These are phyloP conservation scores for Drosophila neonasuta DNA, from an alignment of 2,888 invertebrate genomes.

Conservation along the genomic window DNA sequence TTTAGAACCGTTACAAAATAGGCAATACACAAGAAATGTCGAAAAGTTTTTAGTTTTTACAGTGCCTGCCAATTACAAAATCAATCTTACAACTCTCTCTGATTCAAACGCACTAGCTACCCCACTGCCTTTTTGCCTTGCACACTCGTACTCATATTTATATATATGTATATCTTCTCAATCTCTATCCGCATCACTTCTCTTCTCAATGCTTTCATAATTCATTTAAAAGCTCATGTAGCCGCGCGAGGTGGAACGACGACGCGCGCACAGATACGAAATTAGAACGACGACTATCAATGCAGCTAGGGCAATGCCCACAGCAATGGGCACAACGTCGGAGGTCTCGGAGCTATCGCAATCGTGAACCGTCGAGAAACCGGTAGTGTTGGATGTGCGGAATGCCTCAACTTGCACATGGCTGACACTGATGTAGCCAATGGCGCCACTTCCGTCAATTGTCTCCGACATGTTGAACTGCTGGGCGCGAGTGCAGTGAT, in stretches of 20 bases:
- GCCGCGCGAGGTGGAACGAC: slow-evolving; percentile 90
- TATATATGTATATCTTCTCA: slow-evolving; percentile 15
- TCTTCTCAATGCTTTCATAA: not conserved
- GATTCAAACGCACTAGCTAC: slow-evolving; percentile 49
- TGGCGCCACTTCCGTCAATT: slow-evolving; percentile 50
- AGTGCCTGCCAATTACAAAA: slow-evolving; percentile 70
- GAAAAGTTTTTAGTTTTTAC: slow-evolving; percentile 33
- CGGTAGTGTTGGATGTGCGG: slow-evolving; percentile 83
- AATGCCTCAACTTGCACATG: slow-evolving; percentile 90
- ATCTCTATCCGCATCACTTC: slow-evolving; percentile 9
- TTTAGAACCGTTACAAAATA: slow-evolving; percentile 23
- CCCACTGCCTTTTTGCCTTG: slow-evolving; percentile 14
- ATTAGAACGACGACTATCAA: slow-evolving; percentile 90
- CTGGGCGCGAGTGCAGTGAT: slow-evolving; percentile 87
- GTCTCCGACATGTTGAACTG: slow-evolving; percentile 84
- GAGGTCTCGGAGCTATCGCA: slow-evolving; percentile 89
- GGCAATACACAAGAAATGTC: slow-evolving; percentile 48
- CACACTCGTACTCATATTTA: slow-evolving; percentile 13
- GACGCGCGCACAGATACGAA: slow-evolving; percentile 95
- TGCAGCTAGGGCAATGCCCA: slow-evolving; percentile 95
- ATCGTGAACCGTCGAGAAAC: slow-evolving; percentile 88
- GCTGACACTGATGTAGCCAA: slow-evolving; percentile 84
- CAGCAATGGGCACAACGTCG: slow-evolving; percentile 98
- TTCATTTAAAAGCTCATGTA: slow-evolving; percentile 83
- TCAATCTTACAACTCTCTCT: slow-evolving; percentile 77